Evolutionary conservation across 2,797 vertebrate species (phyloP).

Genomic region (Hafferia zeledoni): DNA sequence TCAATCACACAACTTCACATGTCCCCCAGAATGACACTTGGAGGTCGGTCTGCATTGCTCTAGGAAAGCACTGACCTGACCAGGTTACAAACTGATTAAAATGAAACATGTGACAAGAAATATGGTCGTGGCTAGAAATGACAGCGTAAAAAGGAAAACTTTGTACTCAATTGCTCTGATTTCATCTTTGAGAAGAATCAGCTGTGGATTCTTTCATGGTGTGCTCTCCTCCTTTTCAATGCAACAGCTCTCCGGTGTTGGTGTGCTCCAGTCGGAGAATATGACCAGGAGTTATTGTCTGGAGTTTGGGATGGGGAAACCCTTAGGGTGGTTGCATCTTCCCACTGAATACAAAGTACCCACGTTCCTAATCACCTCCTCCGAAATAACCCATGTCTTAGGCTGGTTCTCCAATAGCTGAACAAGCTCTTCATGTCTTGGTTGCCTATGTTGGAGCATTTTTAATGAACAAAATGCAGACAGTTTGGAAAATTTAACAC

Average conservation of each 20-base stretch:
- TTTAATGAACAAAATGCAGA: background rate
- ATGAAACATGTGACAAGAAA: background rate
- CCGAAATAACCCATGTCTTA: background rate
- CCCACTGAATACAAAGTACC: background rate
- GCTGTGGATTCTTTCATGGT: background rate
- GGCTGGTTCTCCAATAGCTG: background rate
- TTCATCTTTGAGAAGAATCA: background rate
- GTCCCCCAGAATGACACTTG: background rate
- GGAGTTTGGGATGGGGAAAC: background rate
- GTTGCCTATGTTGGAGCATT: background rate
- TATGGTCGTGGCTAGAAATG: background rate
- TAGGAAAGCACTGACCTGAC: background rate
- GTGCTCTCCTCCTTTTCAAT: background rate
- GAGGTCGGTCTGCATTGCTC: background rate
- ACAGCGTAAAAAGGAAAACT: background rate
- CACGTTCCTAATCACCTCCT: background rate
- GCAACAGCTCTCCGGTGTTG: background rate
- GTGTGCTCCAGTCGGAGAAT: background rate
- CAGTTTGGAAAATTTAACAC: background rate
- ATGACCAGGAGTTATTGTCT: background rate
- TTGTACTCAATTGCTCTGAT: background rate
- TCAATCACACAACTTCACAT: background rate
- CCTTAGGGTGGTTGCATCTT: background rate
- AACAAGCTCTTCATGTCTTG: background rate
- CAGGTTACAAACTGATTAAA: background rate